These are phyloP conservation scores for Lithobates sylvaticus DNA, from an alignment of 2,797 vertebrate species.

Conservation along the genomic window DNA sequence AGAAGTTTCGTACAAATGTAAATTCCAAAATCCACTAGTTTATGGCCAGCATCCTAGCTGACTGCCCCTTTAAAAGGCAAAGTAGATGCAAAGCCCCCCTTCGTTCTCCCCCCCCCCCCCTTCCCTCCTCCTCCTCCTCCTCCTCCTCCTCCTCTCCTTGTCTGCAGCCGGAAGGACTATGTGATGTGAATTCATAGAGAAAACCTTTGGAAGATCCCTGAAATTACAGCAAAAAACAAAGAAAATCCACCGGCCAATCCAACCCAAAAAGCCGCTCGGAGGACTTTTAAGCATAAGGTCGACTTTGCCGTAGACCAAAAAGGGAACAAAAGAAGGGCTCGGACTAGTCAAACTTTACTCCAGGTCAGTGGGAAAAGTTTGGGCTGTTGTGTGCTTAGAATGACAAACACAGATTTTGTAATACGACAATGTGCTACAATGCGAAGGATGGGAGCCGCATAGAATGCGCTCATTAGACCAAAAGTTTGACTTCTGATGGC, in stretches of 20 bases:
- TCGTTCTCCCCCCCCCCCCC: background rate
- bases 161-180: constrained; percentile 58
- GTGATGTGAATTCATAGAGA: constrained; percentile 54
- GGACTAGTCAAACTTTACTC: background rate
- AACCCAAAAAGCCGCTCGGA: background rate
- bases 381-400: constrained; percentile 17
- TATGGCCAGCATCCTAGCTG: no score
- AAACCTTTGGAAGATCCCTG: constrained; percentile 45
- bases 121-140: background rate
- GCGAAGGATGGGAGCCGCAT: background rate
- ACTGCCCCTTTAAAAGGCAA: constrained; percentile 51
- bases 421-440: constrained; percentile 18
- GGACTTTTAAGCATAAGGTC: no score
- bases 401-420: constrained; percentile 42
- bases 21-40: no score
- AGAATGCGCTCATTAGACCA: background rate
- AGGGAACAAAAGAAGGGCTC: background rate
- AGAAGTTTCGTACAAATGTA: no score
- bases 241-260: background rate
- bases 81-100: constrained; percentile 38
- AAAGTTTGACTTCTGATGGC: background rate
- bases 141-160: constrained; percentile 35
- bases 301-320: background rate
- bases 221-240: constrained; percentile 34
- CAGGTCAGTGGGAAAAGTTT: no score